Evolutionary conservation across 1,140 invertebrate genomes (phyloP).

Genomic region (Cotesia chilonis): DNA sequence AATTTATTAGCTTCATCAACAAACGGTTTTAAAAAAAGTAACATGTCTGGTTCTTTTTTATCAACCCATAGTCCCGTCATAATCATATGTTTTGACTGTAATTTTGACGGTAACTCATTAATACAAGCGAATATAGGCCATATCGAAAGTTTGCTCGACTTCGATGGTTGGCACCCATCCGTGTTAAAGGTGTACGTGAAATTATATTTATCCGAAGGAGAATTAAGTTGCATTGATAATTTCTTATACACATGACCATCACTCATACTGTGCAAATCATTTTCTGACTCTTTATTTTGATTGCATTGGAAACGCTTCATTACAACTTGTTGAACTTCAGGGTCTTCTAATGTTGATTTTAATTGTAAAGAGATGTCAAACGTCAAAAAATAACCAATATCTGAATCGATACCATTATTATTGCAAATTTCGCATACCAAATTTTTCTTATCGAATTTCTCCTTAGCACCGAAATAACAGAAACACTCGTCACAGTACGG

Average conservation of each 20-base stretch:
- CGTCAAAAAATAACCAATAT: background rate
- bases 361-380: background rate
- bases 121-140: too few species aligned
- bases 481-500: background rate
- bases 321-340: background rate
- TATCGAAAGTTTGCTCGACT: background rate
- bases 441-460: conserved; percentile 1
- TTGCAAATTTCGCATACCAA: conserved; percentile 1
- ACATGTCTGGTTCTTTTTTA: conserved; percentile 36
- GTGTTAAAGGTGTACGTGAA: conserved; percentile 39
- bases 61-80: conserved; percentile 37
- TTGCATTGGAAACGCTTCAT: background rate
- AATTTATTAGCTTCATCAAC: conserved; percentile 35
- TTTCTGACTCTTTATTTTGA: background rate
- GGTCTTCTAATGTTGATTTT: background rate
- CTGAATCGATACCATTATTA: background rate
- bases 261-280: conserved; percentile 21
- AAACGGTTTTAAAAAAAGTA: conserved; percentile 36
- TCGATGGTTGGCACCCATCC: conserved; percentile 37
- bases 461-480: background rate
- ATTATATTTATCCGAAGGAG: conserved; percentile 7
- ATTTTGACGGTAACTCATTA: too few species aligned
- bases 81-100: conserved; percentile 31
- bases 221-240: background rate
- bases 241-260: conserved; percentile 33